Evolutionary conservation across 2,113 vertebrate species (phyloP).

Genomic region (Gobius niger): DNA sequence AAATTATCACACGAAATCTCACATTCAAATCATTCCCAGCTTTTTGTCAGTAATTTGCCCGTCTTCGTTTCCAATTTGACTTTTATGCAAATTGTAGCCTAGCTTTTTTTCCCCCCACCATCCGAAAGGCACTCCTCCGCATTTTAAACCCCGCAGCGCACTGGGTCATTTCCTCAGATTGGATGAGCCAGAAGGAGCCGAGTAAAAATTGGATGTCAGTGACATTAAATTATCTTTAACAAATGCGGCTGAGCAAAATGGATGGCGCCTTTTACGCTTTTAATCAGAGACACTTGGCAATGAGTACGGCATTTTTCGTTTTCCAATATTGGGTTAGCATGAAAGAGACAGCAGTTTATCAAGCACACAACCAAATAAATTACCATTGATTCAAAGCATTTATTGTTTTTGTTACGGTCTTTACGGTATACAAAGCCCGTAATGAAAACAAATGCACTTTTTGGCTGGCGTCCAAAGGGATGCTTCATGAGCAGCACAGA

Average conservation of each 20-base stretch:
- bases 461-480: not conserved
- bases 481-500: not conserved
- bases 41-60: not conserved
- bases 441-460: not conserved
- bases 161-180: not conserved
- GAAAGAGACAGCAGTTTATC: not conserved
- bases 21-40: not conserved
- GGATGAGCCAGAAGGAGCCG: not conserved
- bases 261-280: not conserved
- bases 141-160: not conserved
- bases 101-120: not conserved
- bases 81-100: not conserved
- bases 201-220: not conserved
- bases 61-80: not conserved
- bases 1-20: too few species aligned
- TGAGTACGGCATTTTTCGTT: not conserved
- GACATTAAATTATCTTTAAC: slow-evolving; percentile 1
- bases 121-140: not conserved
- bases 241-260: not conserved
- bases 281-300: not conserved
- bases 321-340: not conserved
- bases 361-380: not conserved
- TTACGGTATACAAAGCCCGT: not conserved
- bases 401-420: too few species aligned
- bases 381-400: not conserved